Conservation (phyloP, 2,888 invertebrate genomes). For the Rosalia funebris region DNA sequence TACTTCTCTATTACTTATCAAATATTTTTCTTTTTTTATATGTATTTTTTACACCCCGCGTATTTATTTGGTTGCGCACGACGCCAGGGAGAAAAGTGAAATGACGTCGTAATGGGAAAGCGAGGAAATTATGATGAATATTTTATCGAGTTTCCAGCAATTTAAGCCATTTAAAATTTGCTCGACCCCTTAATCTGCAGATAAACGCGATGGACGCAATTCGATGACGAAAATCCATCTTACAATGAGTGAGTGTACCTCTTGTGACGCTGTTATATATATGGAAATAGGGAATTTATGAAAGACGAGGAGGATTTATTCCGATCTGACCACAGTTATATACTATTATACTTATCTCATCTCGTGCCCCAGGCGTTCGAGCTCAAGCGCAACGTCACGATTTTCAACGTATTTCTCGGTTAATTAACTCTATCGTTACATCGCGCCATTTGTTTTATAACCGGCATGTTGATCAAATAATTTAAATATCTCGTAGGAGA, state of each 20-base stretch:
- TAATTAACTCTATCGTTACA: conserved; percentile 12
- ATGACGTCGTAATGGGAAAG: conserved; percentile 9
- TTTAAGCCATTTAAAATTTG: conserved; percentile 20
- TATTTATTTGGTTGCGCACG: not conserved
- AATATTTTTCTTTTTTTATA: not conserved
- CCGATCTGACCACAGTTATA: conserved; percentile 23
- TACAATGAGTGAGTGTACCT: conserved; percentile 57
- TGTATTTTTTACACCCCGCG: not conserved
- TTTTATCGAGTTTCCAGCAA: conserved; percentile 18
- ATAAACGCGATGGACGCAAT: not conserved
- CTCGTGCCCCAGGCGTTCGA: not conserved
- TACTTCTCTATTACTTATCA: no score
- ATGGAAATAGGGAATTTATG: conserved; percentile 63
- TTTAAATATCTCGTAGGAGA: conserved; percentile 7
- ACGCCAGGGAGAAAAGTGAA: conserved; percentile 5
- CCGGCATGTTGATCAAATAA: conserved; percentile 6
- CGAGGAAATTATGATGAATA: conserved; percentile 14
- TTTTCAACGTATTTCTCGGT: conserved; percentile 18
- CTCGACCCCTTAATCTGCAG: conserved; percentile 3
- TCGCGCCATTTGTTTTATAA: conserved; percentile 12
- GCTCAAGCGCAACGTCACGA: conserved; percentile 9
- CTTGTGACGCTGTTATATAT: conserved; percentile 58
- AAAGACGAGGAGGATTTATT: conserved; percentile 61
- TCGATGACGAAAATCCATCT: conserved; percentile 48
- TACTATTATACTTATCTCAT: conserved; percentile 1